Evolutionary conservation across 1,140 invertebrate species (phyloP).

Genomic region (Ephestia elutella): DNA sequence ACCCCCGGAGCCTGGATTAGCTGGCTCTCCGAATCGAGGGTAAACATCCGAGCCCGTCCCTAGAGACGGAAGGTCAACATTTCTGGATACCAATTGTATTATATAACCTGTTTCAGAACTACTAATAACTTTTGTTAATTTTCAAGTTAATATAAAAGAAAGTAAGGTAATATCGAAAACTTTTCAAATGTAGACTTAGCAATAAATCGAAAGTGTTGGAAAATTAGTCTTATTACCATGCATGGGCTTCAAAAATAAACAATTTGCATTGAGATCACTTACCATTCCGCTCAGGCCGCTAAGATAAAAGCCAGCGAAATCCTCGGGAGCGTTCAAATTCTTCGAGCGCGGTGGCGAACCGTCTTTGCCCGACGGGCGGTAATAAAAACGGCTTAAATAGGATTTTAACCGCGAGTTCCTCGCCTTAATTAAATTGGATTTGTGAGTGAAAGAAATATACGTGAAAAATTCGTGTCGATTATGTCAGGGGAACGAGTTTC

Average conservation of each 20-base stretch:
- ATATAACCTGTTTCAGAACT: not conserved
- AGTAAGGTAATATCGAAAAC: too few species aligned
- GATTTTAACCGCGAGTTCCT: constrained; percentile 72
- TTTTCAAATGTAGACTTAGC: too few species aligned
- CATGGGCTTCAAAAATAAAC: constrained; percentile 35
- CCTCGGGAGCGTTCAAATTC: constrained; percentile 64
- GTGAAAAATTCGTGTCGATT: constrained; percentile 71
- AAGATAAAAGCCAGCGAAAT: constrained; percentile 66
- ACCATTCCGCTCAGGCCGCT: constrained; percentile 51
- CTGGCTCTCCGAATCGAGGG: constrained; percentile 5
- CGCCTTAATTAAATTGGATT: constrained; percentile 75
- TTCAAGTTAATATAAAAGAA: too few species aligned
- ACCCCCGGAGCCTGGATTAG: constrained; percentile 8
- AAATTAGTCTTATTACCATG: constrained; percentile 8
- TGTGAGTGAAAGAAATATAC: constrained; percentile 71
- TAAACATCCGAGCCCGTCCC: constrained; percentile 11
- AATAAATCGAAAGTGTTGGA: not conserved
- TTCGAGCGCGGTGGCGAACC: constrained; percentile 61
- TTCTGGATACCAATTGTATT: constrained; percentile 10
- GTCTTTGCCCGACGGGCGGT: constrained; percentile 68
- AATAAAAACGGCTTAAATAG: constrained; percentile 74
- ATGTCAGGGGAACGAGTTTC: constrained; percentile 55
- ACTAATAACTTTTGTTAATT: too few species aligned
- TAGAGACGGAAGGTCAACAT: constrained; percentile 6
- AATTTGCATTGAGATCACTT: constrained; percentile 64